Evolutionary conservation across 2,888 invertebrate genomes (phyloP).

Genomic region (Neoitamus cyanurus): DNA sequence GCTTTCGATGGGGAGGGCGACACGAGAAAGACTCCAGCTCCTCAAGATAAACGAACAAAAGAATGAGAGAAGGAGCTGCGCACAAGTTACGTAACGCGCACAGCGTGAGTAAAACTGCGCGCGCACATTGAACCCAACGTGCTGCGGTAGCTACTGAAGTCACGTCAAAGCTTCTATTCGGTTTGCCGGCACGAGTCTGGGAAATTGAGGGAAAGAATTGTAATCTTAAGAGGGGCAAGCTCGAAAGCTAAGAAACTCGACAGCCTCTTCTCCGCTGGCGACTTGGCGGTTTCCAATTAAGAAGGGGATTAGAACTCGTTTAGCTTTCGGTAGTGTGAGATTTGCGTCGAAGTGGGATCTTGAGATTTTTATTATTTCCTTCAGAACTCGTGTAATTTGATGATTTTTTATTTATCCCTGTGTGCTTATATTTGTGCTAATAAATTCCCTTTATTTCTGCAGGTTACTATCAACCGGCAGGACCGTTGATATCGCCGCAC

Average conservation of each 20-base stretch:
- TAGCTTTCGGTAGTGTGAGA: slow-evolving; percentile 9
- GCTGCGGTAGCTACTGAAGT: neutral
- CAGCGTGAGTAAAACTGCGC: slow-evolving; percentile 6
- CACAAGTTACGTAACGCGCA: slow-evolving; percentile 14
- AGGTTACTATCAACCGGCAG: slow-evolving; percentile 94
- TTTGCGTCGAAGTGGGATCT: neutral
- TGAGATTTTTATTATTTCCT: neutral
- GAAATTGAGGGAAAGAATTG: neutral
- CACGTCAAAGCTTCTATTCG: neutral
- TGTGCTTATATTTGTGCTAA: slow-evolving; percentile 13
- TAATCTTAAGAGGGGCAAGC: neutral
- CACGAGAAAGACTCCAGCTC: neutral
- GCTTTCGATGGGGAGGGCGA: neutral
- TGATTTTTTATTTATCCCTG: neutral
- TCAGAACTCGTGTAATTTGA: neutral
- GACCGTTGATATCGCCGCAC: slow-evolving; percentile 83
- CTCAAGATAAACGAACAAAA: neutral
- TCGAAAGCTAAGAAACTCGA: neutral
- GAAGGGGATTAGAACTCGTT: slow-evolving; percentile 21
- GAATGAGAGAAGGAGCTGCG: neutral
- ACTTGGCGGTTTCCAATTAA: neutral
- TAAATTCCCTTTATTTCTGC: slow-evolving; percentile 61
- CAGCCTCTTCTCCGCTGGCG: neutral
- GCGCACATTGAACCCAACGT: slow-evolving; percentile 43
- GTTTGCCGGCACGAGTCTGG: neutral